A percentile compares a stretch with the other conserved stretches of the same genome.
phyloP scores from a whole-genome alignment of 2,888 invertebrate genomes.

The Rhorus exstirpatorius region DNA sequence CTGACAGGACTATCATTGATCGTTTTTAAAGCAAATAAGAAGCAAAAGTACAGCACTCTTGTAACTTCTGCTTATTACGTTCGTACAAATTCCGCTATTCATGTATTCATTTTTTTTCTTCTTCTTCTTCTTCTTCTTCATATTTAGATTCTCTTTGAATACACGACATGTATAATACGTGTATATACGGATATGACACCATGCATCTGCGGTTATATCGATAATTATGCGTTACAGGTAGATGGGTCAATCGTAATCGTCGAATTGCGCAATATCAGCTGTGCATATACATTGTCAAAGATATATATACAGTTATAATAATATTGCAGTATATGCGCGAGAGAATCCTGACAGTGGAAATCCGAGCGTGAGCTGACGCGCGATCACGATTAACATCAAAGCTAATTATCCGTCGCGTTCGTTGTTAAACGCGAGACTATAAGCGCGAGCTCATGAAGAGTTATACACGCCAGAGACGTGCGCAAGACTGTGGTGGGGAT shows the following conservation, averaged over 20 bases:
- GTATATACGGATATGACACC: slow-evolving; percentile 52
- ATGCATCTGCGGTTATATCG: slow-evolving; percentile 28
- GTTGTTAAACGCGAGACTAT: slow-evolving; percentile 45
- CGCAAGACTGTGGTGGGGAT: not conserved
- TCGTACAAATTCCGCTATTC: slow-evolving; percentile 2
- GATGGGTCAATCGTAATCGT: slow-evolving; percentile 81
- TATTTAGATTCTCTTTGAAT: not conserved
- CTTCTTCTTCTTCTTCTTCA: not conserved
- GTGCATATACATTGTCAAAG: too few relatives aligned
- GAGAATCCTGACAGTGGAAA: not conserved
- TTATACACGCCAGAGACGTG: slow-evolving; percentile 17
- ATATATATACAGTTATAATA: slow-evolving; percentile 67
- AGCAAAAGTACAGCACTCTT: too few relatives aligned
- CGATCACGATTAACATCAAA: slow-evolving; percentile 83
- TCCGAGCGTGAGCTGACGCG: slow-evolving; percentile 71
- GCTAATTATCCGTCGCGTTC: slow-evolving; percentile 79
- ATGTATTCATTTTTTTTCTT: not conserved
- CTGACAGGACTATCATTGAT: slow-evolving; percentile 11
- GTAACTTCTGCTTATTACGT: not conserved
- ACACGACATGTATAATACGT: slow-evolving; percentile 8
- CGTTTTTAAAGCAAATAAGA: not conserved
- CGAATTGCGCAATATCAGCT: slow-evolving; percentile 76
- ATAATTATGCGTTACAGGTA: slow-evolving; percentile 46
- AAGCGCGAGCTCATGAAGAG: slow-evolving; percentile 26
- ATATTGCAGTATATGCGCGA: not conserved